Evolutionary conservation across 1,140 invertebrate species (phyloP).

Genomic region (Brachionus angularis): DNA sequence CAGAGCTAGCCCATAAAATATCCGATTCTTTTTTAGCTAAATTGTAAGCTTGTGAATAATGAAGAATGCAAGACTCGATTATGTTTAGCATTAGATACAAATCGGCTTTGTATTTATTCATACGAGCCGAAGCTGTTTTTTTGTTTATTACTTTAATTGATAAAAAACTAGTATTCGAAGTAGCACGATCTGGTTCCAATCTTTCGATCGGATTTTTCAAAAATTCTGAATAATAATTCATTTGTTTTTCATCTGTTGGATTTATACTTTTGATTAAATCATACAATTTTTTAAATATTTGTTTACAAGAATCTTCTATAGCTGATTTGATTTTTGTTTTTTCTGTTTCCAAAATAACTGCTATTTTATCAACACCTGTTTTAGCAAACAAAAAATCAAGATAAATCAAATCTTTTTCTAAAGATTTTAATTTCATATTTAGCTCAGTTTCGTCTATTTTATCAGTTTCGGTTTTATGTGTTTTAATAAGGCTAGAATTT

Average conservation of each 20-base stretch:
- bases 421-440: background rate
- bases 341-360: conserved; percentile 1
- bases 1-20: background rate
- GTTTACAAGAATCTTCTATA: background rate
- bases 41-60: background rate
- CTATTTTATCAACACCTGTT: background rate
- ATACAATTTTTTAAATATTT: background rate
- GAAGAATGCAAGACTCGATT: background rate
- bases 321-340: background rate
- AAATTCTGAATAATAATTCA: conserved; percentile 20
- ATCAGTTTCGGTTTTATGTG: background rate
- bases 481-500: background rate
- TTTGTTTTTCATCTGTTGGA: background rate
- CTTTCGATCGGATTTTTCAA: conserved; percentile 15
- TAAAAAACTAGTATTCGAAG: background rate
- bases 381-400: conserved; percentile 26
- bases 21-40: background rate
- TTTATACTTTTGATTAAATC: background rate
- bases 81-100: conserved; percentile 18
- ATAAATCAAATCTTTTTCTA: conserved; percentile 8
- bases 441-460: background rate
- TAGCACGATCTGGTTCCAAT: background rate
- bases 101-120: conserved; percentile 39
- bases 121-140: background rate
- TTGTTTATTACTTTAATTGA: conserved; percentile 12